Percentiles rank a stretch among this genome's conserved stretches.
phyloP scores from a whole-genome alignment of 37 sponge, comb jelly and placozoan species.

The Bolinopsis microptera region DNA sequence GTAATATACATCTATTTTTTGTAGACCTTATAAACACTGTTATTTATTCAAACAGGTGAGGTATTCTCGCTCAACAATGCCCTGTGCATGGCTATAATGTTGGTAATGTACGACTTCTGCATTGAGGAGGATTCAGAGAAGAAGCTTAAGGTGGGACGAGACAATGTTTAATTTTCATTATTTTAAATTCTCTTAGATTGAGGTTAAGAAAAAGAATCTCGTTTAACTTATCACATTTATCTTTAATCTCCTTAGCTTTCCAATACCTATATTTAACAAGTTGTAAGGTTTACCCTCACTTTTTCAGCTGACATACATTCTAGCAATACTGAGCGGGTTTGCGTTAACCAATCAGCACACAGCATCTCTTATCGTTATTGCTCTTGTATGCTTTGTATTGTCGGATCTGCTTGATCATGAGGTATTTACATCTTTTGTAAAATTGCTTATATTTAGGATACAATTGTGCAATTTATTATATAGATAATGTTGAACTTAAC shows the following conservation, averaged over 20 bases:
- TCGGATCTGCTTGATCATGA: background rate
- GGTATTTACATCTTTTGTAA: too few species aligned
- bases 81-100: slow-evolving; percentile 6
- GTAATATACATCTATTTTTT: background rate
- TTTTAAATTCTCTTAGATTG: too few species aligned
- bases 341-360: slow-evolving; percentile 44
- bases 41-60: slow-evolving; percentile 35
- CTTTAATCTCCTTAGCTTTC: too few species aligned
- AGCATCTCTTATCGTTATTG: background rate
- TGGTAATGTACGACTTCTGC: background rate
- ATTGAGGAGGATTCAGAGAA: background rate
- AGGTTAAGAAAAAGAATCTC: too few species aligned
- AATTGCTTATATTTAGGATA: too few species aligned
- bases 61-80: slow-evolving; percentile 57
- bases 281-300: background rate
- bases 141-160: slow-evolving; percentile 7
- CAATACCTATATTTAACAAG: too few species aligned
- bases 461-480: too few species aligned
- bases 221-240: too few species aligned
- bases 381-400: background rate
- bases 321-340: slow-evolving; percentile 8
- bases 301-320: background rate
- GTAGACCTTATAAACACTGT: background rate
- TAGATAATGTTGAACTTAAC: too few species aligned
- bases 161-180: too few species aligned